Evolutionary conservation across 1,140 invertebrate species (phyloP).

Genomic region (Pogonomyrmex californicus): DNA sequence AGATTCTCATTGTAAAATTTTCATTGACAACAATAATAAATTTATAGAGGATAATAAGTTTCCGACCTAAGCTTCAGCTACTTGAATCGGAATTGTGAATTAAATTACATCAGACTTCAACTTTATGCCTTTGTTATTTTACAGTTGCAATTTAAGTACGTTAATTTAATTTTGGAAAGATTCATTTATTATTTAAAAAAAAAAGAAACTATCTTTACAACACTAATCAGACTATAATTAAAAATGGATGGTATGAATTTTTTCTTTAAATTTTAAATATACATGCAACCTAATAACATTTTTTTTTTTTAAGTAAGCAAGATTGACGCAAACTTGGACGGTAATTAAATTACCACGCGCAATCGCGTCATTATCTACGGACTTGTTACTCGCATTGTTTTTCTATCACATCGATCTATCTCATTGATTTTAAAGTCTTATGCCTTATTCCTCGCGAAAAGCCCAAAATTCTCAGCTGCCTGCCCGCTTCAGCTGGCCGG

Average conservation of each 20-base stretch:
- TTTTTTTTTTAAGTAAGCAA: neutral
- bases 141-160: too few relatives aligned
- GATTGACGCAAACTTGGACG: neutral
- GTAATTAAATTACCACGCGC: neutral
- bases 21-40: neutral
- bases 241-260: neutral
- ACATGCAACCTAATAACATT: neutral
- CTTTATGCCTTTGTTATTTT: too few relatives aligned
- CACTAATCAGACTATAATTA: neutral
- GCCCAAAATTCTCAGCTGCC: conserved; percentile 54
- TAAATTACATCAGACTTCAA: neutral
- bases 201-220: neutral
- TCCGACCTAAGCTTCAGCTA: neutral
- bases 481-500: conserved; percentile 45
- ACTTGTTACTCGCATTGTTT: neutral
- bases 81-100: neutral
- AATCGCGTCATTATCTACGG: neutral
- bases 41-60: neutral
- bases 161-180: too few relatives aligned
- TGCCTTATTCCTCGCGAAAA: conserved; percentile 41
- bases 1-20: neutral
- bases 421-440: conserved; percentile 3
- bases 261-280: neutral
- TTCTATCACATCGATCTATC: neutral
- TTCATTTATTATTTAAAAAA: neutral